A percentile compares a stretch with the other conserved stretches of the same genome.
Evolutionary conservation across 2,888 invertebrate genomes (phyloP).

Genomic region (Ochropacha duplaris): DNA sequence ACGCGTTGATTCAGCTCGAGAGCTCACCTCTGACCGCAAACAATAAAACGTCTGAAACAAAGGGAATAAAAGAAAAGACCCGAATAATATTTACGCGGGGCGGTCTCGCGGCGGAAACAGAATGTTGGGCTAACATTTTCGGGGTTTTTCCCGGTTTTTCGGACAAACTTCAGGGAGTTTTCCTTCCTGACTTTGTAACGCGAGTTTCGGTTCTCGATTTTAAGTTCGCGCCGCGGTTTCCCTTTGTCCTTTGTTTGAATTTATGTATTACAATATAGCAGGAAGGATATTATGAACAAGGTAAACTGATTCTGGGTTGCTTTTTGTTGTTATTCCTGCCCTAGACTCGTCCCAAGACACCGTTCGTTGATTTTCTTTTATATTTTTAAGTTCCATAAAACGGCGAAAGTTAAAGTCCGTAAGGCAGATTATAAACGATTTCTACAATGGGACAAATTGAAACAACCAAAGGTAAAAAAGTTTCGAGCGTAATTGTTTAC

Average conservation of each 20-base stretch:
- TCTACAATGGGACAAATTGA: background rate
- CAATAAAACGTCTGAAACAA: constrained; percentile 75
- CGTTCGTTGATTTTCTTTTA: constrained; percentile 3
- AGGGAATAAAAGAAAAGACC: constrained; percentile 68
- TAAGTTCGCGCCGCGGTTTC: constrained; percentile 62
- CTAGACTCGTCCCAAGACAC: background rate
- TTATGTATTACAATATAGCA: constrained; percentile 62
- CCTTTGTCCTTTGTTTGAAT: constrained; percentile 65
- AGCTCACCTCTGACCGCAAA: constrained; percentile 54
- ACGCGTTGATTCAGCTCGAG: constrained; percentile 30
- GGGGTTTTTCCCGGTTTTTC: constrained; percentile 67
- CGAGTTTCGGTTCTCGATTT: constrained; percentile 62
- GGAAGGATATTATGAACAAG: constrained; percentile 57
- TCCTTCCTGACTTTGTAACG: constrained; percentile 74
- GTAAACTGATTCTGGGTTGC: constrained; percentile 52
- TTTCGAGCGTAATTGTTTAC: background rate
- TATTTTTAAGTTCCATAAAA: background rate
- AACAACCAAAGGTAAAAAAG: background rate
- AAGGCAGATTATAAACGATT: constrained; percentile 1
- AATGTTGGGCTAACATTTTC: constrained; percentile 69
- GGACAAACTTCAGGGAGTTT: constrained; percentile 63
- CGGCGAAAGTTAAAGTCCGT: background rate
- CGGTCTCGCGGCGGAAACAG: constrained; percentile 65
- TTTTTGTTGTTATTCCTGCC: constrained; percentile 28
- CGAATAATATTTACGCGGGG: constrained; percentile 73